Base-by-base conservation (phyloP, 2,797 vertebrate genomes). In the Cuculus canorus region DNA sequence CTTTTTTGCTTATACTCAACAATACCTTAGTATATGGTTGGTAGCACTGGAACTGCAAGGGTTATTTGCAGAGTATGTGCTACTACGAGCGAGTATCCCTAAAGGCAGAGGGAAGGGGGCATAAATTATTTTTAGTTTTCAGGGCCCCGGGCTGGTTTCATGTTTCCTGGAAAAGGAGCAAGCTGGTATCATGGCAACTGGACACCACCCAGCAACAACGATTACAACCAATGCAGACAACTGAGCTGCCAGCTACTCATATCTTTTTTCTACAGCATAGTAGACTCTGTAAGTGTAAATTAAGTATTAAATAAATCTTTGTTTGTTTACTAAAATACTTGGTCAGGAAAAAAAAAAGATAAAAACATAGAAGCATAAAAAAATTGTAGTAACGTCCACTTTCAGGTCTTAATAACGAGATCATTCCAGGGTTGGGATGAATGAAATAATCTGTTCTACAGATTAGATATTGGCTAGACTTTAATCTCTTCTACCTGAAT, bases 301-400 rank as follows among this genome's bases (percentile, higher is more conserved):
- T 22, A 41, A n/a, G 5, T 48, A 45, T 70, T 73, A 72, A 65
- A 61, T 30, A 80, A 41, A 43, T 50, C 7, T 22, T 39, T 17
- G 4, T 53, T 17, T 39, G 57, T 72, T 90, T 76, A 47, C 10
- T 65, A 45, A 72, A 41, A 1, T 61, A 64, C 12, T 35, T 33
- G 8, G 5, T 28, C 56, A 7, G 9, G 11, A 4, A 2, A 3
- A 0, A 0, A 19, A 80, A 4, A 27, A 37, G 6, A 63, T 5
- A 41, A 75, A 75, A 76, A 59, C 15, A 63, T 63, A 6, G 5
- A 77, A 63, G 30, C 19, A 47, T 48, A 47, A 82, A 1, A 61
- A 63, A 54, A 39, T 32, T 60, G 57, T 69, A 76, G 75, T 50
- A 85, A 70, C 2, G n/a, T 37, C 25, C 82, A 13, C 32, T 35